Base-by-base conservation (phyloP, 2,797 vertebrate species). In the Cichlasoma orientale region DNA sequence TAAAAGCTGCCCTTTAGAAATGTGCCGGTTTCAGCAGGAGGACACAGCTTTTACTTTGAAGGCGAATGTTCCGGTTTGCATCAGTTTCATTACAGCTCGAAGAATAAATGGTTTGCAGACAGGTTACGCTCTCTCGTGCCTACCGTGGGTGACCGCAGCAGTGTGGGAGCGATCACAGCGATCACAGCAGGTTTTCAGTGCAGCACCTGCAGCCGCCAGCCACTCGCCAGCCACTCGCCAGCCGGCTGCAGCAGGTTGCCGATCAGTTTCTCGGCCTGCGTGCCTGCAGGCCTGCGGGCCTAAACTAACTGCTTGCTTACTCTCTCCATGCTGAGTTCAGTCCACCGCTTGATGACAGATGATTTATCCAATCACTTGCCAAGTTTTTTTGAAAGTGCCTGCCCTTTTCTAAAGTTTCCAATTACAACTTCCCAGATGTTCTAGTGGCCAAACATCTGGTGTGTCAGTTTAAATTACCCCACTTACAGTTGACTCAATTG, bases 11-110 rank as follows among this genome's bases (percentile, higher is more conserved):
- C 25, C 38, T 63, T 18, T 27, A 44, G 10, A 44, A 41, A 16
- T 25, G 13, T 41, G 59, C 44, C 44, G 36, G 59, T 25, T 44
- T 63, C 0, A 44, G 59, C 4, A 11, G 0, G 44, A 25, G 44
- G 18, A 38, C 14, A 66, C 11, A 44, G 19, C 59, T 0, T 63
- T 44, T 27, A 27, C 1, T 1, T 44, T 66, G 59, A 3, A 66
- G 59, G 59, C 0, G 1, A 66, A 44, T 11, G 5, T 38, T 63
- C 9, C 2, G 25, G 38, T 47, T 66, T 12, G 38, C 0, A 0
- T 66, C 38, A 0, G 44, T 27, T 66, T 66, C 16, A 27, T 23
- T 47, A 66, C 38, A 47, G 23, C 9, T 44, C 38, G 4, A 23
- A 47, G 44, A 66, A 66, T 47, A 16, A 66, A 66, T 0, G 59